Conservation (phyloP, 53 echinoderm and acorn worm genomes). For the Holothuria leucospilota region DNA sequence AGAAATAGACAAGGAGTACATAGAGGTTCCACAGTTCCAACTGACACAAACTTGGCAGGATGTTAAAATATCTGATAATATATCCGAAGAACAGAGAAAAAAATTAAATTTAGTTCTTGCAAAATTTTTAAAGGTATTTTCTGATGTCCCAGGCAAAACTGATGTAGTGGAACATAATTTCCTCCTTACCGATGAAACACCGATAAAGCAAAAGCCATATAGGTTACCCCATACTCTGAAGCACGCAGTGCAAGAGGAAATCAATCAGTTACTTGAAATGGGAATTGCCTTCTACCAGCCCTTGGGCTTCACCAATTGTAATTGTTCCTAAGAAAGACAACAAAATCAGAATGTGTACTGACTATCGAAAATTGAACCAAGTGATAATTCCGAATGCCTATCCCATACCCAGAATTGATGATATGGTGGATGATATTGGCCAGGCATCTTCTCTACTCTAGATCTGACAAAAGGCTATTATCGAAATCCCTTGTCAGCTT, state of each 20-base stretch:
- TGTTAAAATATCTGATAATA: constrained; percentile 18
- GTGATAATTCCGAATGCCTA: constrained; percentile 25
- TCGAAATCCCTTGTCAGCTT: constrained; percentile 56
- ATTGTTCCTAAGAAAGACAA: constrained; percentile 43
- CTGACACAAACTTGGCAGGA: constrained; percentile 29
- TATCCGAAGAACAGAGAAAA: constrained; percentile 4
- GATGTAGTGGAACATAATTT: constrained; percentile 37
- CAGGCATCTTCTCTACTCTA: constrained; percentile 51
- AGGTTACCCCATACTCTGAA: constrained; percentile 50
- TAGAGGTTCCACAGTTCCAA: constrained; percentile 20
- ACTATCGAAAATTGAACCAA: constrained; percentile 47
- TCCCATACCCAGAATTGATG: constrained; percentile 15
- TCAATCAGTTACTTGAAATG: constrained; percentile 41
- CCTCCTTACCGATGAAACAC: constrained; percentile 25
- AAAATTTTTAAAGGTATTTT: not conserved
- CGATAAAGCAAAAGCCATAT: constrained; percentile 26
- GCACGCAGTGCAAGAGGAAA: constrained; percentile 48
- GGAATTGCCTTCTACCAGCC: constrained; percentile 19
- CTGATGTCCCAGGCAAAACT: constrained; percentile 42
- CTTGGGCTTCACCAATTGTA: constrained; percentile 25
- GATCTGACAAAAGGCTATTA: constrained; percentile 77
- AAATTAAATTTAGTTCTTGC: constrained; percentile 19
- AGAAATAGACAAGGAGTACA: not conserved
- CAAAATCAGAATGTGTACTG: constrained; percentile 11
- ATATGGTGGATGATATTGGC: not conserved